Percentiles rank a stretch among this genome's conserved stretches.
Evolutionary conservation across 2,888 invertebrate species (phyloP).

Genomic region (Taenaris catops): DNA sequence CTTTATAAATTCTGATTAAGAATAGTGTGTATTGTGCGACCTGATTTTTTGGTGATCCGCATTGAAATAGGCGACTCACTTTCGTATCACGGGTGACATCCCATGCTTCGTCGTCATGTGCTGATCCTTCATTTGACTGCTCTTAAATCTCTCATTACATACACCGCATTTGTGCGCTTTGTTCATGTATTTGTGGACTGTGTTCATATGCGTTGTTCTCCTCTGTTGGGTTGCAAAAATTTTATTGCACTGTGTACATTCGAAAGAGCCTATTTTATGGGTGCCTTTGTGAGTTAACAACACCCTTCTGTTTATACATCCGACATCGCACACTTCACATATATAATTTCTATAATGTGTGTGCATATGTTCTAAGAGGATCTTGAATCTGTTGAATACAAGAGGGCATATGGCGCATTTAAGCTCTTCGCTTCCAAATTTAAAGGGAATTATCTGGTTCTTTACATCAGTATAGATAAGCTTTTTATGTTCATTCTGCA

Average conservation of each 20-base stretch:
- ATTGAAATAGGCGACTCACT: slow-evolving; percentile 32
- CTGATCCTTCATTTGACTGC: slow-evolving; percentile 20
- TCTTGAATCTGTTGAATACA: slow-evolving; percentile 31
- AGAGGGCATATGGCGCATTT: slow-evolving; percentile 37
- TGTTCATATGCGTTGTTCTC: slow-evolving; percentile 25
- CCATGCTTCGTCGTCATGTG: slow-evolving; percentile 30
- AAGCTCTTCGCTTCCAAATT: slow-evolving; percentile 30
- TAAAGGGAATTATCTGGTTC: slow-evolving; percentile 46
- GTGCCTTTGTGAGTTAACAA: slow-evolving; percentile 23
- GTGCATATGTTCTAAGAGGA: slow-evolving; percentile 41
- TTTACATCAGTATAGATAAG: slow-evolving; percentile 48
- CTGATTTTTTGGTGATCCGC: too few relatives aligned
- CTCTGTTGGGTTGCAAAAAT: slow-evolving; percentile 24
- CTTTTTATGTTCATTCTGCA: slow-evolving; percentile 40
- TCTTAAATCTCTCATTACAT: slow-evolving; percentile 8
- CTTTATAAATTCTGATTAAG: too few relatives aligned
- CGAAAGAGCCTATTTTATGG: slow-evolving; percentile 27
- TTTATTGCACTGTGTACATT: slow-evolving; percentile 28
- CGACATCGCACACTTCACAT: slow-evolving; percentile 37
- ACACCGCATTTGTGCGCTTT: slow-evolving; percentile 5
- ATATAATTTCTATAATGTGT: slow-evolving; percentile 42
- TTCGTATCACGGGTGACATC: slow-evolving; percentile 13
- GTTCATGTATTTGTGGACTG: slow-evolving; percentile 6
- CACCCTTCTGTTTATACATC: slow-evolving; percentile 29
- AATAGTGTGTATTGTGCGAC: too few relatives aligned